Conservation (phyloP, 1,140 invertebrate species). For the Drosophila erecta region DNA sequence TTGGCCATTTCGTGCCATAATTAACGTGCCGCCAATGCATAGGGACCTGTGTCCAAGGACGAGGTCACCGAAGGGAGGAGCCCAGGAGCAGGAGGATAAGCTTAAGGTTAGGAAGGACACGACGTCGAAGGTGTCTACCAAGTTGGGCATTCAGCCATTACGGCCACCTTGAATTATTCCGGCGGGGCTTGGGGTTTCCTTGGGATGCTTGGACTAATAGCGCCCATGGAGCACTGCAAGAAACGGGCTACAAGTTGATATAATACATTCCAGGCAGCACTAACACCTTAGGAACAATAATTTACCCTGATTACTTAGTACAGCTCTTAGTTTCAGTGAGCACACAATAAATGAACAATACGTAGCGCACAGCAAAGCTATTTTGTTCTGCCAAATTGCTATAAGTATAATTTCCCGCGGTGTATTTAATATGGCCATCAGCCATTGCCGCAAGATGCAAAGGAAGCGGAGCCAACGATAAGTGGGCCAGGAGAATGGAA, state of each 20-base stretch:
- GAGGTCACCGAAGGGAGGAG: slow-evolving; percentile 8
- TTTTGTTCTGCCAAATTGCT: too few species aligned
- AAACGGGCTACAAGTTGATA: not conserved
- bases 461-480: slow-evolving; percentile 6
- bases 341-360: too few species aligned
- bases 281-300: too few species aligned
- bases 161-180: slow-evolving; percentile 40
- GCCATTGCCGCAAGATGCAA: slow-evolving; percentile 7
- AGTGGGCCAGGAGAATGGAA: slow-evolving; percentile 2
- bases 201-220: slow-evolving; percentile 6
- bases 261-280: too few species aligned
- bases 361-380: too few species aligned
- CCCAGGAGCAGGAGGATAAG: not conserved
- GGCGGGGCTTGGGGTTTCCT: slow-evolving; percentile 3
- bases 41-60: slow-evolving; percentile 33
- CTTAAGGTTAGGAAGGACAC: not conserved
- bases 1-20: slow-evolving; percentile 64
- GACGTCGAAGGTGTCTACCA: slow-evolving; percentile 14
- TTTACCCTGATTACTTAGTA: too few species aligned
- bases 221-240: not conserved
- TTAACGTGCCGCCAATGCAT: slow-evolving; percentile 56
- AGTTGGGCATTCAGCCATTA: slow-evolving; percentile 28
- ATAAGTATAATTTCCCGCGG: not conserved
- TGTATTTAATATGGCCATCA: slow-evolving; percentile 26
- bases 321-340: too few species aligned